phyloP scores from a whole-genome alignment of 2,113 vertebrate species.

The Ovis aries region DNA sequence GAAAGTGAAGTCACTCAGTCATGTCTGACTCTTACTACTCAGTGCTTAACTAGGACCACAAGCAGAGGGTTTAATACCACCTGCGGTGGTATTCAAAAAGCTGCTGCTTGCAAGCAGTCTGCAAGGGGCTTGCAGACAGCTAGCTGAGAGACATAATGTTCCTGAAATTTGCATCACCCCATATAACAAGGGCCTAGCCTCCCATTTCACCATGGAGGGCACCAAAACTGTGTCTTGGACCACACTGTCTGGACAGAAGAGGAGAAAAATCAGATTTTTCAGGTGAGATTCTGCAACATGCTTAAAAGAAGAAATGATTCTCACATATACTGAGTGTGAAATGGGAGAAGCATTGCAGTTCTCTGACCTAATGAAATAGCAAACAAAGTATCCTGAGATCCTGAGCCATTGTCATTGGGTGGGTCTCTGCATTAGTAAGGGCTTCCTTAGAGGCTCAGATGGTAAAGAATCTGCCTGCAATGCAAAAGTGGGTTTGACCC shows the following conservation, averaged over 20 bases:
- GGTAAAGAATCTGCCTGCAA: neutral
- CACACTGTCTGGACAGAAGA: conserved; percentile 30
- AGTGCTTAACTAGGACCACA: neutral
- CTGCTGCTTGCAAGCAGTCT: neutral
- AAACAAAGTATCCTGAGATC: conserved; percentile 65
- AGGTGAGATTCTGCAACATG: conserved; percentile 61
- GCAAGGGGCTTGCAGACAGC: neutral
- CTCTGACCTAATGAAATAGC: conserved; percentile 75
- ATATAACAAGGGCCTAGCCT: conserved; percentile 39
- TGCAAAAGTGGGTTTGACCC: neutral
- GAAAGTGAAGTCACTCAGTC: no score
- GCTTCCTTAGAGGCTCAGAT: neutral
- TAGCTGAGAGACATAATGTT: neutral
- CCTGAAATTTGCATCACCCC: neutral
- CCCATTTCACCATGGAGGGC: neutral
- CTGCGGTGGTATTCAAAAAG: neutral
- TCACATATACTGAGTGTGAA: conserved; percentile 56
- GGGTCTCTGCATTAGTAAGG: conserved; percentile 65
- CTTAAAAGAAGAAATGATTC: conserved; percentile 74
- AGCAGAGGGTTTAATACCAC: neutral
- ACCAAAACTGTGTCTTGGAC: conserved; percentile 4
- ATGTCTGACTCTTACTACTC: neutral
- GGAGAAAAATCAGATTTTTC: conserved; percentile 68
- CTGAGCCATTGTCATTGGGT: conserved; percentile 64
- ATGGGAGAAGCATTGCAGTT: conserved; percentile 55